phyloP scores from a whole-genome alignment of 1,140 invertebrate species.

The Papilio glaucus region DNA sequence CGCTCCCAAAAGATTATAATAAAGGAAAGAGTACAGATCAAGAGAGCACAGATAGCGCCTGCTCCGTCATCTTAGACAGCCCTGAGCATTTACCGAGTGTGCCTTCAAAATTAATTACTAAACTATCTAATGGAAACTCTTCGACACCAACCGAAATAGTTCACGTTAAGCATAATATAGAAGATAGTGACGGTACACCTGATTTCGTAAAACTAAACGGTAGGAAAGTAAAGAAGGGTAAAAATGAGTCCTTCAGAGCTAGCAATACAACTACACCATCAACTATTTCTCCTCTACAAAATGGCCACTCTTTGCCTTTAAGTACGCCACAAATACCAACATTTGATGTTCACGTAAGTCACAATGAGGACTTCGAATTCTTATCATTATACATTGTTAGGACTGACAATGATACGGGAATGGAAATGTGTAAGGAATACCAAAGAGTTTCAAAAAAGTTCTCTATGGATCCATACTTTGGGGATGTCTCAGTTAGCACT shows the following conservation, averaged over 20 bases:
- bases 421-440: constrained; percentile 80
- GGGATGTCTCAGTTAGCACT: constrained; percentile 69
- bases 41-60: constrained; percentile 72
- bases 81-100: constrained; percentile 69
- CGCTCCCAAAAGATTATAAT: constrained; percentile 48
- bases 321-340: constrained; percentile 71
- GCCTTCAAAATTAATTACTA: constrained; percentile 72
- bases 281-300: constrained; percentile 77
- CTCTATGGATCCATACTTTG: constrained; percentile 76
- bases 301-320: constrained; percentile 73
- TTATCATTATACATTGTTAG: constrained; percentile 75
- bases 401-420: constrained; percentile 77
- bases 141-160: constrained; percentile 69
- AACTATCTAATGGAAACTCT: constrained; percentile 77
- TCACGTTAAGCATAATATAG: constrained; percentile 47
- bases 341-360: constrained; percentile 76
- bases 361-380: constrained; percentile 80
- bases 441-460: constrained; percentile 78
- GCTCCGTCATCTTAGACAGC: constrained; percentile 66
- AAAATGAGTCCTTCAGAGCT: constrained; percentile 69
- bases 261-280: constrained; percentile 78
- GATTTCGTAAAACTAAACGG: constrained; percentile 66
- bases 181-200: constrained; percentile 62
- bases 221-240: constrained; percentile 60
- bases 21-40: constrained; percentile 68